phyloP scores from a whole-genome alignment of 1,140 invertebrate genomes.

The Zelostemma sp. region DNA sequence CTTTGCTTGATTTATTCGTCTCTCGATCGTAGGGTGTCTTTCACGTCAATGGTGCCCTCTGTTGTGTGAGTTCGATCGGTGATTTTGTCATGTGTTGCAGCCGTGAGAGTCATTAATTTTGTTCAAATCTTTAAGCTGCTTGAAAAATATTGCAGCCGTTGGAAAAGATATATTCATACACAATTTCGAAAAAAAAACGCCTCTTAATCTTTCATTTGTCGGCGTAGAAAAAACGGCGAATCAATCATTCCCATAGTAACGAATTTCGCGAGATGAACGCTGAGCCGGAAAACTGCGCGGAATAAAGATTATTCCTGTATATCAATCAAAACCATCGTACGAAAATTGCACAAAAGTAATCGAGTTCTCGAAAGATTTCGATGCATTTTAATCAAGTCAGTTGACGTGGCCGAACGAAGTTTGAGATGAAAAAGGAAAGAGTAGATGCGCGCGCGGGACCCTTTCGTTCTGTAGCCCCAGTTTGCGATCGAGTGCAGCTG shows the following conservation, averaged over 20 bases:
- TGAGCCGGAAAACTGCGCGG: no score
- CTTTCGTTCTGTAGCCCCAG: conserved; percentile 6
- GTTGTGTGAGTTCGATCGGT: background rate
- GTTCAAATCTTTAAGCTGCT: background rate
- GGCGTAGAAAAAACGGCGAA: background rate
- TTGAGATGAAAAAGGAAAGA: conserved; percentile 12
- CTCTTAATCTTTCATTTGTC: background rate
- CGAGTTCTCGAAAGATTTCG: no score
- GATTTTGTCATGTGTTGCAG: conserved; percentile 2
- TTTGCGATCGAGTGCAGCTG: conserved; percentile 54
- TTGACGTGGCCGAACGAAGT: conserved; percentile 13
- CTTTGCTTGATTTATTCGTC: conserved; percentile 15
- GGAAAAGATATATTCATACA: no score
- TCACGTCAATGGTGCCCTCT: conserved; percentile 4
- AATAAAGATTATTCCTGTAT: no score
- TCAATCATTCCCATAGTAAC: background rate
- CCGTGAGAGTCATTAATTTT: conserved; percentile 8
- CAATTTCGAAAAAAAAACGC: background rate
- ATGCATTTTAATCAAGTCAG: conserved; percentile 27
- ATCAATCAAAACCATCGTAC: no score
- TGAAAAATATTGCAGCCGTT: background rate
- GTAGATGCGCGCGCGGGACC: background rate
- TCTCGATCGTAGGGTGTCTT: conserved; percentile 13
- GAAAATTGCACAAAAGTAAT: no score
- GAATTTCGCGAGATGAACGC: background rate